Evolutionary conservation across 2,888 invertebrate species (phyloP).

Genomic region (Galerucella nymphaeae): DNA sequence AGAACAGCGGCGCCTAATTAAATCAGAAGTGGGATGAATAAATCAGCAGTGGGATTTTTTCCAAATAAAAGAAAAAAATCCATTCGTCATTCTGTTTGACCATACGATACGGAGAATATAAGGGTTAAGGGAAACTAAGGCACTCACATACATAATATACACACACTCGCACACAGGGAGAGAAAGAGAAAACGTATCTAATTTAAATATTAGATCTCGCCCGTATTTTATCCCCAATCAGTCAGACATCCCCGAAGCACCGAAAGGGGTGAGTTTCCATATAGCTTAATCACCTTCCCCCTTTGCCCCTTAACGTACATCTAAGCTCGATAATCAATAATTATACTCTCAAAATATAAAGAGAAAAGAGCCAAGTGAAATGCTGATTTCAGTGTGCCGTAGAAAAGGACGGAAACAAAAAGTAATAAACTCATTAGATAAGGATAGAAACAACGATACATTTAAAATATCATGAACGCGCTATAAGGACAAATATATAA

Average conservation of each 20-base stretch:
- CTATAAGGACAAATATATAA: not conserved
- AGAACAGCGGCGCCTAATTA: conserved; percentile 39
- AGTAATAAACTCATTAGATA: conserved; percentile 3
- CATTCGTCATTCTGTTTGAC: conserved; percentile 45
- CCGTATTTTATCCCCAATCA: conserved; percentile 65
- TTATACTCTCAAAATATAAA: conserved; percentile 72
- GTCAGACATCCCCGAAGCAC: conserved; percentile 59
- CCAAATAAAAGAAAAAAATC: conserved; percentile 40
- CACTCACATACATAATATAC: conserved; percentile 38
- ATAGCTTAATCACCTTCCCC: conserved; percentile 70
- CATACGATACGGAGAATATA: conserved; percentile 36
- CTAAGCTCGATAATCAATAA: conserved; percentile 71
- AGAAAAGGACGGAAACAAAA: conserved; percentile 55
- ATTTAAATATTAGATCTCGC: conserved; percentile 66
- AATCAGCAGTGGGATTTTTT: conserved; percentile 41
- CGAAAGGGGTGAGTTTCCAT: conserved; percentile 69
- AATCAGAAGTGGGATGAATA: conserved; percentile 44
- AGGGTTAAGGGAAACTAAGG: conserved; percentile 45
- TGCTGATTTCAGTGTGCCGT: conserved; percentile 59
- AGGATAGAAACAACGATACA: conserved; percentile 32
- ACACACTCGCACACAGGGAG: conserved; percentile 29
- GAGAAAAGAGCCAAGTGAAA: conserved; percentile 64
- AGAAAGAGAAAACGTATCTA: conserved; percentile 55
- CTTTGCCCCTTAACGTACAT: conserved; percentile 61
- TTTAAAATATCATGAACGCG: conserved; percentile 20